Evolutionary conservation across 2,888 invertebrate species (phyloP).

Genomic region (Tachina lurida): DNA sequence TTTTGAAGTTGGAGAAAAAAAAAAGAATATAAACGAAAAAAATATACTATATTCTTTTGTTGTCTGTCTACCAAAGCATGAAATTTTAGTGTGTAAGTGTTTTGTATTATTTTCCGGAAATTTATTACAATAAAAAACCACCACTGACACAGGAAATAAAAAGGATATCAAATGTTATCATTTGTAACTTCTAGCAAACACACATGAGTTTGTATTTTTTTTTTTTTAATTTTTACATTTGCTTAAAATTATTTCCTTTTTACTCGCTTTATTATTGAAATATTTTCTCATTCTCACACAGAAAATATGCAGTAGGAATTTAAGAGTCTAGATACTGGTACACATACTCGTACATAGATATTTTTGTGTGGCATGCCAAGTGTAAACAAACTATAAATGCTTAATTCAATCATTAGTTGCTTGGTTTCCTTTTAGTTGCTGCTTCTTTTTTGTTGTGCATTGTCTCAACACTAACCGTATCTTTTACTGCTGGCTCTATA

Average conservation of each 20-base stretch:
- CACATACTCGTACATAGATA: not conserved
- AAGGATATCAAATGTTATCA: slow-evolving; percentile 68
- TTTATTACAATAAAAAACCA: slow-evolving; percentile 46
- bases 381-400: slow-evolving; percentile 79
- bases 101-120: slow-evolving; percentile 56
- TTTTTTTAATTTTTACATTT: not conserved
- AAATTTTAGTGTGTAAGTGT: slow-evolving; percentile 53
- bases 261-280: slow-evolving; percentile 22
- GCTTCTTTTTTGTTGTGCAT: not conserved
- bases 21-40: not conserved
- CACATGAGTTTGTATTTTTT: not conserved
- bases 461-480: slow-evolving; percentile 22
- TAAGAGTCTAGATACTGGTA: not conserved
- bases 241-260: slow-evolving; percentile 2
- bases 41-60: slow-evolving; percentile 6
- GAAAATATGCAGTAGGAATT: too few species aligned
- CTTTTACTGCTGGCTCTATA: slow-evolving; percentile 3
- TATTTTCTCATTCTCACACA: slow-evolving; percentile 2
- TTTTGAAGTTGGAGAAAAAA: not conserved
- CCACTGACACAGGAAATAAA: slow-evolving; percentile 54
- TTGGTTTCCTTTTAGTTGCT: slow-evolving; percentile 52
- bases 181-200: slow-evolving; percentile 43
- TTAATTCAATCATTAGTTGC: slow-evolving; percentile 80
- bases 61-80: slow-evolving; percentile 51
- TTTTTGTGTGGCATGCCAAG: slow-evolving; percentile 68